These are phyloP conservation scores for Dendrophyllia cribrosa DNA, from an alignment of 64 coral and sea anemone genomes.

Conservation along the genomic window DNA sequence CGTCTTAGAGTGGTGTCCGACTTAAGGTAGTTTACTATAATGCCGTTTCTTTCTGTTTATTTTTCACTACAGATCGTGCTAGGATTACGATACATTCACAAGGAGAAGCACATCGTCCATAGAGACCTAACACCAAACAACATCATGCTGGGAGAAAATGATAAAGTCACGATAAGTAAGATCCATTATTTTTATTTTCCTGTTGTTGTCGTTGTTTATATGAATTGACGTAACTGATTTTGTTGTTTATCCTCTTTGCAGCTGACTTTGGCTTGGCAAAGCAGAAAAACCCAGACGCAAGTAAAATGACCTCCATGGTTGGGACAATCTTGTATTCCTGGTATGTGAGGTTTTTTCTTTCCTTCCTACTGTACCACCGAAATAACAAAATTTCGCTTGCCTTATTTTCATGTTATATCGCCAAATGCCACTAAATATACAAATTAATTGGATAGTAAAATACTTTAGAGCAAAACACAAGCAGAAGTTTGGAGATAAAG, in stretches of 20 bases:
- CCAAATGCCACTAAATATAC: too few species aligned
- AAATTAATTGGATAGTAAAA: too few species aligned
- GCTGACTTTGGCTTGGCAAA: slow-evolving; percentile 98
- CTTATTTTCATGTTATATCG: too few species aligned
- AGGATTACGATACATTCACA: slow-evolving; percentile 96
- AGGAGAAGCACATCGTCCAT: slow-evolving; percentile 98
- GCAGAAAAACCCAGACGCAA: slow-evolving; percentile 96
- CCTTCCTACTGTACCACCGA: not conserved
- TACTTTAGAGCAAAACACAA: too few species aligned
- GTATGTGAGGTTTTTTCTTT: slow-evolving; percentile 26
- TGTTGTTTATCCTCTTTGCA: slow-evolving; percentile 21
- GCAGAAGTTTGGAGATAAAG: too few species aligned
- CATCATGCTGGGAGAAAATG: slow-evolving; percentile 97
- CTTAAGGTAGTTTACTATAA: too few species aligned
- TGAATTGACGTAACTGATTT: not conserved
- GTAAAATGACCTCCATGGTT: slow-evolving; percentile 97
- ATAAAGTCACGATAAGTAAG: slow-evolving; percentile 99
- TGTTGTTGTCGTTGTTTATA: not conserved
- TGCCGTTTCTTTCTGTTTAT: not conserved
- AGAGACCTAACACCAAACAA: slow-evolving; percentile 98
- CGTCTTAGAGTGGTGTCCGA: too few species aligned
- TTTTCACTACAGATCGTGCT: slow-evolving; percentile 76
- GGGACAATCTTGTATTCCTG: slow-evolving; percentile 98
- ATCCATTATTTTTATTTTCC: not conserved
- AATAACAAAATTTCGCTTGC: too few species aligned